Base-by-base conservation (phyloP, 2,888 invertebrate species). In the Atrina japonica region DNA sequence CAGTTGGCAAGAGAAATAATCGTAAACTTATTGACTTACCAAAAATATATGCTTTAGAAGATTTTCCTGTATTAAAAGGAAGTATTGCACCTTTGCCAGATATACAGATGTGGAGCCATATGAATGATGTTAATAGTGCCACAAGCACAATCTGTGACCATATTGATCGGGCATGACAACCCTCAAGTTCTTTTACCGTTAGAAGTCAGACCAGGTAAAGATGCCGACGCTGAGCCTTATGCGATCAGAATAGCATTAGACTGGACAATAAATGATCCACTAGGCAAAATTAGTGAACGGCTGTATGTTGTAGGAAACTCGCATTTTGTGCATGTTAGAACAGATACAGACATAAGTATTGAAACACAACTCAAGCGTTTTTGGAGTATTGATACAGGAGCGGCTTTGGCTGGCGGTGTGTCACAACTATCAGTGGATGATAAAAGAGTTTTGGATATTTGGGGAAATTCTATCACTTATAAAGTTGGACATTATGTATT, bases 151-250 rank as follows among this genome's bases (percentile, higher is more conserved):
- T 30, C 67, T 1, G 55, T 75, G 2, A 3, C 21, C 2, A 18
- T 74, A 14, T 21, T 66, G n/a, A 70, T 74, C 5, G 74, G 74
- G 2, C 47, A 60, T 11, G 74, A 70, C 21, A 14, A 29, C n/a
- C 60, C 60, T 6, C 3, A 21, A 29, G 58, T 30, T 16, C 40
- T 61, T 1, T 18, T 55, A 14, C 67, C 53, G 16, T 25, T 67
- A 25, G 68, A 73, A 53, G 35, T 71, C 14, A 25, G 58, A 14
- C 6, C 35, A 9, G 67, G 74, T 18, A 30, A 61, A n/a, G n/a
- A n/a, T n/a, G n/a, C n/a, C 11, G 18, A 43, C n/a, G 53, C 29
- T 45, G 64, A 59, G 16, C 74, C 70, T 9, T 74, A 59, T 43
- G 74, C 74, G 11, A 35, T 52, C 14, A 23, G 66, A 6, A 71